Evolutionary conservation across 2,113 vertebrate genomes (phyloP), one percentile per base, ranked within the genome.

Genomic region (Oncorhynchus clarkii): DNA sequence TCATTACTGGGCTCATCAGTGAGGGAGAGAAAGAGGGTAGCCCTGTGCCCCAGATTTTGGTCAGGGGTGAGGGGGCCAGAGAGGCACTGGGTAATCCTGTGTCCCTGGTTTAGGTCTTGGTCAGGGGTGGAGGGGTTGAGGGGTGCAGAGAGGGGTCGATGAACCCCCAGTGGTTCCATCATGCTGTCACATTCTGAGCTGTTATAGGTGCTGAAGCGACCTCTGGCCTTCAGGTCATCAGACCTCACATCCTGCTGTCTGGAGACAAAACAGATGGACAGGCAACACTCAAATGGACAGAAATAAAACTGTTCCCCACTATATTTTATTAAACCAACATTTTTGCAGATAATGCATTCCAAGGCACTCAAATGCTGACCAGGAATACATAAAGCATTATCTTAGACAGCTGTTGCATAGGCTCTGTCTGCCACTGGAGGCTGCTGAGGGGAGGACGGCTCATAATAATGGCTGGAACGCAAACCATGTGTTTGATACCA

Each of bases 201-300:
- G 78, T 54, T 5, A 2, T 67, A 69, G 9, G 4, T 3, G 66
- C 67, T 75, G 71, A 71, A 82, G 64, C 39, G 29, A 3, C n/a
- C 5, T 34, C 73, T 74, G 9, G 80, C 77, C 68, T 14, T 71
- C 70, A 86, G 79, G 27, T 84, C 79, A 18, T 54, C 51, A 54
- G 51, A 18, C 51, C 24, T 62, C 27, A 64, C 72, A 3, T 84
- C 75, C 11, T n/a, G 59, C 8, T n/a, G 59, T 22, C 84, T 85
- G 72, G 67, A 27, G 39, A 31, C 26, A 57, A 3, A 76, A 6
- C 75, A n/a, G 26, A 45, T 0, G 8, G 39, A 12, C 20, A 69
- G 29, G 27, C n/a, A 64, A 18, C n/a, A 22, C 2, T 64, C 24
- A n/a, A 9, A 64, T 64, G 24, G 39, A 45, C 39, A 45, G 39